These are phyloP conservation scores for Microcaecilia unicolor DNA, from an alignment of 2,797 vertebrate species.

Conservation along the genomic window DNA sequence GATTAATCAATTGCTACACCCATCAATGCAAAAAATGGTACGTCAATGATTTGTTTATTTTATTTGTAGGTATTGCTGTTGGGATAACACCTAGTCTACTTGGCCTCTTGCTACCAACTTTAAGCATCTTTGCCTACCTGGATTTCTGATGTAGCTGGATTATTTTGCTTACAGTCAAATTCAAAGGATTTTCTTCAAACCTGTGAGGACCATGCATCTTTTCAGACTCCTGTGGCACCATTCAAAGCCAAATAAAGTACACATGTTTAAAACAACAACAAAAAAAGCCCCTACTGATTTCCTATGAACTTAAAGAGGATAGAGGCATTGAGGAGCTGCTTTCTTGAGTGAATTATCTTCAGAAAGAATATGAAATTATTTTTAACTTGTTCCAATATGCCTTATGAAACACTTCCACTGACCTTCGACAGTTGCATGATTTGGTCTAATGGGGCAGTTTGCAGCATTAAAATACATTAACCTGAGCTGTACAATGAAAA, in stretches of 20 bases:
- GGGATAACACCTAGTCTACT: constrained; percentile 47
- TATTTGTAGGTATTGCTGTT: constrained; percentile 53
- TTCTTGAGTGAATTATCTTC: constrained; percentile 71
- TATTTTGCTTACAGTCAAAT: constrained; percentile 49
- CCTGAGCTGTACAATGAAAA: constrained; percentile 66
- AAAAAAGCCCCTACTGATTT: constrained; percentile 45
- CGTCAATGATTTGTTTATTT: neutral
- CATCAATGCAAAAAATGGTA: no score
- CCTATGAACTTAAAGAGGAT: constrained; percentile 54
- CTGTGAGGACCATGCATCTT: constrained; percentile 59
- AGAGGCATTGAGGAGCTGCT: constrained; percentile 73
- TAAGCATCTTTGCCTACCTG: constrained; percentile 63
- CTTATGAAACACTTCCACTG: constrained; percentile 88
- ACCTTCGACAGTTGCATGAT: constrained; percentile 80
- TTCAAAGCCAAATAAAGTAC: constrained; percentile 58
- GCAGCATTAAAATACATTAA: constrained; percentile 60
- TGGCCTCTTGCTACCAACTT: constrained; percentile 56
- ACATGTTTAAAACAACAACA: constrained; percentile 31
- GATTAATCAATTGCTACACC: no score
- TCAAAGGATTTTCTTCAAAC: constrained; percentile 62
- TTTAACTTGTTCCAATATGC: constrained; percentile 96
- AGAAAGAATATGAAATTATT: constrained; percentile 70
- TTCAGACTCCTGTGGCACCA: constrained; percentile 56
- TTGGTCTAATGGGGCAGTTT: constrained; percentile 63
- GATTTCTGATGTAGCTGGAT: constrained; percentile 82